A percentile compares a stretch with the other conserved stretches of the same genome.
phyloP scores from a whole-genome alignment of 2,888 invertebrate species.

The Apantesis nais region DNA sequence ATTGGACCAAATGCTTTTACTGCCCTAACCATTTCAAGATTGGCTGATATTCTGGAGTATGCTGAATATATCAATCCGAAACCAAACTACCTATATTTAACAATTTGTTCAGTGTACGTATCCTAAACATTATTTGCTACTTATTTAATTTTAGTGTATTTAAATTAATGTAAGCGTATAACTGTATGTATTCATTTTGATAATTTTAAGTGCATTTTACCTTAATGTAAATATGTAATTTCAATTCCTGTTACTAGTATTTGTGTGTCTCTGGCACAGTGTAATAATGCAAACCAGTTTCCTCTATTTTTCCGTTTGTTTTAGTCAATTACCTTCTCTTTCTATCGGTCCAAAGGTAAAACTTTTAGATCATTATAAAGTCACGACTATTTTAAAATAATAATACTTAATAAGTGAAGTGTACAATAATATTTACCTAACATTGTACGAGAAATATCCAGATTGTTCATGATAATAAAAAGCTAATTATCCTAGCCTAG shows the following conservation, averaged over 20 bases:
- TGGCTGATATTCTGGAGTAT: not conserved
- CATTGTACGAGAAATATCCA: not conserved
- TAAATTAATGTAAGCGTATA: conserved; percentile 34
- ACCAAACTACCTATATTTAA: conserved; percentile 14
- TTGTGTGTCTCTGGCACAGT: conserved; percentile 19
- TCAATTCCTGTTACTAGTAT: conserved; percentile 7
- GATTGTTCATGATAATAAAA: not conserved
- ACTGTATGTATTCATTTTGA: conserved; percentile 30
- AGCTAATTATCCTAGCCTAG: not conserved
- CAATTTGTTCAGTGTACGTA: conserved; percentile 25
- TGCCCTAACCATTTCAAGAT: not conserved
- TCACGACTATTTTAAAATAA: not conserved
- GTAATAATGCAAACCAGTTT: conserved; percentile 13
- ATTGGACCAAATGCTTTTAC: not conserved
- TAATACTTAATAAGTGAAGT: not conserved
- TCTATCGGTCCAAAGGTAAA: conserved; percentile 4
- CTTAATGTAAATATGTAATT: conserved; percentile 43
- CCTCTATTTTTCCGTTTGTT: conserved; percentile 23
- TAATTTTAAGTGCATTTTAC: conserved; percentile 28
- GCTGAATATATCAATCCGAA: conserved; percentile 16
- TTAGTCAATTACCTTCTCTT: conserved; percentile 42
- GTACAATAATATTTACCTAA: not conserved
- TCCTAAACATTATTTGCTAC: conserved; percentile 30
- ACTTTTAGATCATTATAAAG: conserved; percentile 39
- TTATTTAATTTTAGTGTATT: conserved; percentile 37